Percentiles rank a stretch among this genome's conserved stretches.
Evolutionary conservation across 2,797 vertebrate genomes (phyloP).

Genomic region (Takifugu rubripes): DNA sequence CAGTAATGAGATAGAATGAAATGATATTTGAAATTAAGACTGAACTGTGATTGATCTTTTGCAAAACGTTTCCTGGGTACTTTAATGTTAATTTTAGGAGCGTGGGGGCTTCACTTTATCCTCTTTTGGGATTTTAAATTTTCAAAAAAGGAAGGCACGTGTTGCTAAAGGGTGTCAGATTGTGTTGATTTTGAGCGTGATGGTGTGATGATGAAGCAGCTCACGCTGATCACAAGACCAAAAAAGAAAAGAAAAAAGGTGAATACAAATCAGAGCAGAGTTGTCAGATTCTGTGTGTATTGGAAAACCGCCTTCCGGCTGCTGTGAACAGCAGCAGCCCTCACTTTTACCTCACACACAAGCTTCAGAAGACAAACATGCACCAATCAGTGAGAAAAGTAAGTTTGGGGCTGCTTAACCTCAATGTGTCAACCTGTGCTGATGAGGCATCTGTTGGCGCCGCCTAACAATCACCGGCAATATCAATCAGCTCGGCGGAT

Average conservation of each 20-base stretch:
- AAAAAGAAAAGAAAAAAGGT: no score
- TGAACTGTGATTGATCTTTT: conserved; percentile 24
- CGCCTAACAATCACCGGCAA: conserved; percentile 56
- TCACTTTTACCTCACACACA: background rate
- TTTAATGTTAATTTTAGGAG: background rate
- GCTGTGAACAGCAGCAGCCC: no score
- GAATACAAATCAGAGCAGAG: no score
- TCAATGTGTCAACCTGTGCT: conserved; percentile 63
- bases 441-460: conserved; percentile 67
- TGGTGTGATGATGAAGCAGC: no score
- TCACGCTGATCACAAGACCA: no score
- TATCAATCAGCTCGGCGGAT: conserved; percentile 67
- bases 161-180: no score
- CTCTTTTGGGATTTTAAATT: background rate
- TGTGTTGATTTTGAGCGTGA: no score
- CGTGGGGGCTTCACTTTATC: background rate
- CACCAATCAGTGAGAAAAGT: conserved; percentile 15
- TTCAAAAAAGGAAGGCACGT: no score
- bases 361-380: conserved; percentile 21
- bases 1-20: conserved; percentile 42
- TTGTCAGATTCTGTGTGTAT: no score
- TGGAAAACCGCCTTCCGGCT: no score
- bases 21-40: conserved; percentile 25
- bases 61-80: background rate
- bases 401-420: conserved; percentile 47